Evolutionary conservation across 2,888 invertebrate genomes (phyloP).

Genomic region (Lasius fuliginosus): DNA sequence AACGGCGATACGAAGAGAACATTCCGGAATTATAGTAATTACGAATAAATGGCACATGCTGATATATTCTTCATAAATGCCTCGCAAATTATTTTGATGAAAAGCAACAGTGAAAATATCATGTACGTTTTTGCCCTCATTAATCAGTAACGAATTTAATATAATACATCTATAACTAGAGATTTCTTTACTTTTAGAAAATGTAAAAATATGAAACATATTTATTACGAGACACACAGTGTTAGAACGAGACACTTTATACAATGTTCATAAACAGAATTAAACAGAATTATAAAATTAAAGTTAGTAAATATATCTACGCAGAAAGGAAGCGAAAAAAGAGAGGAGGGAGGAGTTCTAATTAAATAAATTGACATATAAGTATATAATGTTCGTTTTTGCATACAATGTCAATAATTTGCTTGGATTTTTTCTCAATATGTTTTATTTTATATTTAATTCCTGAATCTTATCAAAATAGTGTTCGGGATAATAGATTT

Average conservation of each 20-base stretch:
- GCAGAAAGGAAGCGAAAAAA: not conserved
- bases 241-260: not conserved
- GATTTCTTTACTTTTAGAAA: not conserved
- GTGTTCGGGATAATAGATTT: conserved; percentile 83
- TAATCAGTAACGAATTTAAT: conserved; percentile 22
- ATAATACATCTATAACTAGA: not conserved
- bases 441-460: conserved; percentile 69
- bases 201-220: not conserved
- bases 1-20: conserved; percentile 47
- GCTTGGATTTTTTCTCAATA: not conserved
- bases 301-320: not conserved
- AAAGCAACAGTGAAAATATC: conserved; percentile 5
- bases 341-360: not conserved
- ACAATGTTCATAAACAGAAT: not conserved
- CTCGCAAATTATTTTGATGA: conserved; percentile 16
- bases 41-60: conserved; percentile 15
- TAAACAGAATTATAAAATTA: not conserved
- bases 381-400: not conserved
- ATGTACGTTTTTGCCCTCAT: conserved; percentile 4
- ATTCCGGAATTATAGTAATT: conserved; percentile 52
- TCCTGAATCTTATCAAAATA: conserved; percentile 73
- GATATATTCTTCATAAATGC: conserved; percentile 22
- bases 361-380: conserved; percentile 7
- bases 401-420: not conserved
- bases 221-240: not conserved